Evolutionary conservation across 2,888 invertebrate species (phyloP).

Genomic region (Dione juno): DNA sequence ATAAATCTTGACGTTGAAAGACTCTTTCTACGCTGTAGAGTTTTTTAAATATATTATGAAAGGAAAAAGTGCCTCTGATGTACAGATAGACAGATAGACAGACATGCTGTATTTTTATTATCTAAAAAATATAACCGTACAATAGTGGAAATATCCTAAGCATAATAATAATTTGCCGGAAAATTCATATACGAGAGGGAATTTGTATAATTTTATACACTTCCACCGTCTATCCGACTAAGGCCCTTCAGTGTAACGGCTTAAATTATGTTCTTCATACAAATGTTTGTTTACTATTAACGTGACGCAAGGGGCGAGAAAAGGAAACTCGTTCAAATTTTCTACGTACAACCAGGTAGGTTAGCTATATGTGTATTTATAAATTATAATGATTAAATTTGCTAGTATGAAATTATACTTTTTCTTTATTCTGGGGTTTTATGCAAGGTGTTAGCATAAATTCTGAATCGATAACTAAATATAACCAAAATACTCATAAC

Average conservation of each 20-base stretch:
- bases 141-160: not conserved
- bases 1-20: too few relatives aligned
- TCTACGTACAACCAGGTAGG: not conserved
- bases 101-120: too few relatives aligned
- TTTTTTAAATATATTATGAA: too few relatives aligned
- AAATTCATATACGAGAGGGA: not conserved
- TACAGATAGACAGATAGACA: too few relatives aligned
- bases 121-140: not conserved
- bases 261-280: constrained; percentile 4
- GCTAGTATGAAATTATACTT: too few relatives aligned
- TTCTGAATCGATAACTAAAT: too few relatives aligned
- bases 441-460: too few relatives aligned
- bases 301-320: constrained; percentile 1
- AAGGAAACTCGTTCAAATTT: not conserved
- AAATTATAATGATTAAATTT: too few relatives aligned
- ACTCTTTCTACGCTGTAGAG: too few relatives aligned
- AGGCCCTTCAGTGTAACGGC: not conserved
- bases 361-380: not conserved
- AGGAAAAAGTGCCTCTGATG: too few relatives aligned
- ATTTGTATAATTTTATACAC: constrained; percentile 19
- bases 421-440: too few relatives aligned
- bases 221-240: not conserved
- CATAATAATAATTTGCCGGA: not conserved
- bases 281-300: constrained; percentile 14
- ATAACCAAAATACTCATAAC: too few relatives aligned